phyloP scores from a whole-genome alignment of 2,113 vertebrate genomes.

The Calyptomena viridis region DNA sequence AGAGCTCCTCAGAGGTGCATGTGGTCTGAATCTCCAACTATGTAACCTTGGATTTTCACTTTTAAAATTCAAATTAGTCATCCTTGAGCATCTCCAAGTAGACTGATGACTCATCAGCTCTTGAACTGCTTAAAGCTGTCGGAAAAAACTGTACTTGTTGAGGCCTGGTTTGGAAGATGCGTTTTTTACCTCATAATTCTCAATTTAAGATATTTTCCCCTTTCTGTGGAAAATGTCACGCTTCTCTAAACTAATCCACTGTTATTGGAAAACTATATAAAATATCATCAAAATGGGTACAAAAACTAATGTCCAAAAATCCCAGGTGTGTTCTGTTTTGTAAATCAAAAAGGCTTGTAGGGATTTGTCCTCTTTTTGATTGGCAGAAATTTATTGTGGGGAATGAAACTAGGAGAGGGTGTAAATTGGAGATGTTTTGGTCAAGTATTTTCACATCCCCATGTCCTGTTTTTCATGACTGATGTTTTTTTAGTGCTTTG shows the following conservation, averaged over 20 bases:
- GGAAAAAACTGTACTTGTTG: neutral
- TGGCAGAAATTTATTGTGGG: neutral
- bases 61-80: neutral
- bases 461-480: rapidly evolving
- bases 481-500: neutral
- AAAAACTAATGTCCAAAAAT: neutral
- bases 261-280: neutral
- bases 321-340: neutral
- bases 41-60: neutral
- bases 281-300: neutral
- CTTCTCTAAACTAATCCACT: neutral
- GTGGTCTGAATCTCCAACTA: neutral
- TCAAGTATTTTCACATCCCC: rapidly evolving
- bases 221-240: neutral
- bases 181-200: neutral
- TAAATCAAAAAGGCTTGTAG: neutral
- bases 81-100: neutral
- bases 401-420: neutral
- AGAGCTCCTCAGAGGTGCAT: neutral
- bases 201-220: neutral
- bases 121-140: neutral
- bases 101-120: neutral
- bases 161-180: neutral
- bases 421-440: neutral
- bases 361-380: neutral